Evolutionary conservation across 2,797 vertebrate genomes (phyloP).

Genomic region (Rhinichthys osculus): DNA sequence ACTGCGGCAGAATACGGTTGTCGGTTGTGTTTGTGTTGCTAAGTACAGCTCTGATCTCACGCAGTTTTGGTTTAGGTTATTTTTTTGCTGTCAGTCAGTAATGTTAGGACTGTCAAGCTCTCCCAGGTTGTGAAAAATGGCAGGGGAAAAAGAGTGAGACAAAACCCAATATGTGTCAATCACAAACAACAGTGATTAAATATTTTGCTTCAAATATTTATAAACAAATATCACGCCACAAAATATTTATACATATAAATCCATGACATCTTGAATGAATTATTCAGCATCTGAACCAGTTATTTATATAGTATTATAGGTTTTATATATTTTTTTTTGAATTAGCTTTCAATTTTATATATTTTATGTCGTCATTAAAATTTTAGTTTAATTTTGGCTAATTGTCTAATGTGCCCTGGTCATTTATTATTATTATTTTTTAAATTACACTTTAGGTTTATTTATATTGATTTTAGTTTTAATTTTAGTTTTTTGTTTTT

Average conservation of each 20-base stretch:
- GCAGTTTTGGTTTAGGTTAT: background rate
- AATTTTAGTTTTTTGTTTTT: background rate
- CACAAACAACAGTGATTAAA: background rate
- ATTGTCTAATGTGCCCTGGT: background rate
- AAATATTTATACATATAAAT: background rate
- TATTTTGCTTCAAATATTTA: background rate
- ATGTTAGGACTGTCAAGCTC: background rate
- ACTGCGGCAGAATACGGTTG: background rate
- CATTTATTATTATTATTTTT: background rate
- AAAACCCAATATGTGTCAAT: background rate
- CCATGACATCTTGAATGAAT: background rate
- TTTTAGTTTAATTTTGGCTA: background rate
- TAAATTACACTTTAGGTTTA: background rate
- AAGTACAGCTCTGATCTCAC: background rate
- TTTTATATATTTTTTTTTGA: background rate
- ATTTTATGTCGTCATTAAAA: background rate
- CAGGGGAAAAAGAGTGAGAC: background rate
- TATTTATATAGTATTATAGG: background rate
- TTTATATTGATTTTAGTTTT: background rate
- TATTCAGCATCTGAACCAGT: background rate
- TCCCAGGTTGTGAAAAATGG: background rate
- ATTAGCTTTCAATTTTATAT: background rate
- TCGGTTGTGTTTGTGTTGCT: background rate
- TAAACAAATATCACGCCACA: background rate
- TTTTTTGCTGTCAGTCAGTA: slow-evolving; percentile 9